phyloP scores from a whole-genome alignment of 2,888 invertebrate species.

The Tetheella fluctuosa region DNA sequence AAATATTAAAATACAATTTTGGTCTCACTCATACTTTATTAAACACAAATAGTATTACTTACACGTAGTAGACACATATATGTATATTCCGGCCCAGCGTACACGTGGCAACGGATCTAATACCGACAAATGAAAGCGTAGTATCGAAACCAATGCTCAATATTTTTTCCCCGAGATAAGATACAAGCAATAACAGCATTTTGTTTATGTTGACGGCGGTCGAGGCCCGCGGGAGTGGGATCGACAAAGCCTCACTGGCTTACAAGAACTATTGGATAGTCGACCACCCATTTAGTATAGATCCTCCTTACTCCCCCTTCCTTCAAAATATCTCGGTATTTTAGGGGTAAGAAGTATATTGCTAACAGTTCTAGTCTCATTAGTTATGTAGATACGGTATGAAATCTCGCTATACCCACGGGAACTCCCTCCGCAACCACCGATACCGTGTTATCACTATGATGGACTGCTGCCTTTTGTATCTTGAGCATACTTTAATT shows the following conservation, averaged over 20 bases:
- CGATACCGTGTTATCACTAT: constrained; percentile 46
- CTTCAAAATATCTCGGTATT: constrained; percentile 19
- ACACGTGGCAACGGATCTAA: constrained; percentile 27
- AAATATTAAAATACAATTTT: background rate
- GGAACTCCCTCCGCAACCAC: constrained; percentile 47
- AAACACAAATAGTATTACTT: background rate
- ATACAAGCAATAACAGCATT: constrained; percentile 75
- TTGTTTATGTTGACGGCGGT: constrained; percentile 79
- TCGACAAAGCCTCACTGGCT: constrained; percentile 30
- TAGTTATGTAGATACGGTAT: constrained; percentile 48
- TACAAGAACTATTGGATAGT: constrained; percentile 52
- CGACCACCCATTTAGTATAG: constrained; percentile 40
- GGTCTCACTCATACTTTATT: background rate
- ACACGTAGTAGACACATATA: background rate
- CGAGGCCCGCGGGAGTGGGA: constrained; percentile 54
- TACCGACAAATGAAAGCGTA: constrained; percentile 52
- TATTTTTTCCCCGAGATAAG: constrained; percentile 72
- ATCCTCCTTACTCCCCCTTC: constrained; percentile 32
- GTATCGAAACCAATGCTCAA: constrained; percentile 54
- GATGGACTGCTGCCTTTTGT: background rate
- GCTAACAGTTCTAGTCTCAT: constrained; percentile 18
- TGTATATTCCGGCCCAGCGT: background rate
- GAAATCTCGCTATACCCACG: constrained; percentile 51
- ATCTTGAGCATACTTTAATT: background rate
- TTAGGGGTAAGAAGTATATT: constrained; percentile 7